Conservation (phyloP, 1,140 invertebrate species). For the Trichonephila inaurata region DNA sequence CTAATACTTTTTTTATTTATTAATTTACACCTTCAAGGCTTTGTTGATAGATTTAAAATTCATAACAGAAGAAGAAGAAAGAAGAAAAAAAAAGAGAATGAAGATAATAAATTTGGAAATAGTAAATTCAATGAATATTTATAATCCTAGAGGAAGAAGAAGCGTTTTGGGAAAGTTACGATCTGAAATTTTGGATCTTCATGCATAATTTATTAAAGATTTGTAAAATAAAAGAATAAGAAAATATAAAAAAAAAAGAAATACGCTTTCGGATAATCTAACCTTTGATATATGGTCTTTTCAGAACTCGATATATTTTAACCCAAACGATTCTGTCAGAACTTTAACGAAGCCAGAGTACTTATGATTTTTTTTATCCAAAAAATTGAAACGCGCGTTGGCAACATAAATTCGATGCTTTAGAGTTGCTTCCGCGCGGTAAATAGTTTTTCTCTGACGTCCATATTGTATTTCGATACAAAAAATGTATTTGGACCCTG, state of each 20-base stretch:
- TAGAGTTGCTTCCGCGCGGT: not conserved
- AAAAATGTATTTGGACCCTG: too few relatives aligned
- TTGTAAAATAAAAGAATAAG: slow-evolving; percentile 29
- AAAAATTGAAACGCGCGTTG: not conserved
- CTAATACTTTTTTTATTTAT: not conserved
- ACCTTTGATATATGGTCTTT: slow-evolving; percentile 41
- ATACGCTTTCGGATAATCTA: slow-evolving; percentile 36
- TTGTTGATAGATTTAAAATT: slow-evolving; percentile 52
- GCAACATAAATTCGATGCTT: not conserved
- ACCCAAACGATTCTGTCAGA: slow-evolving; percentile 10
- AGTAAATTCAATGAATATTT: slow-evolving; percentile 43
- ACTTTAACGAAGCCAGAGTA: slow-evolving; percentile 18
- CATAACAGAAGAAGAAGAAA: not conserved
- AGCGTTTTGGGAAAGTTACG: slow-evolving; percentile 23
- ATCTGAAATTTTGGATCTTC: slow-evolving; percentile 34
- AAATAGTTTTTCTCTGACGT: not conserved
- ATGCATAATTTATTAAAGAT: slow-evolving; percentile 55
- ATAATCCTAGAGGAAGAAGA: not conserved
- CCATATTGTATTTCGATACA: not conserved
- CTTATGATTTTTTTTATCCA: not conserved
- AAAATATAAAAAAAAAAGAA: not conserved
- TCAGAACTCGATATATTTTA: slow-evolving; percentile 32
- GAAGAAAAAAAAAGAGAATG: not conserved
- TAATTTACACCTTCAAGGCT: not conserved
- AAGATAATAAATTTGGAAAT: slow-evolving; percentile 36